A percentile compares a stretch with the other conserved stretches of the same genome.
Conservation (phyloP, 2,888 invertebrate species). For the Tinea trinotella region DNA sequence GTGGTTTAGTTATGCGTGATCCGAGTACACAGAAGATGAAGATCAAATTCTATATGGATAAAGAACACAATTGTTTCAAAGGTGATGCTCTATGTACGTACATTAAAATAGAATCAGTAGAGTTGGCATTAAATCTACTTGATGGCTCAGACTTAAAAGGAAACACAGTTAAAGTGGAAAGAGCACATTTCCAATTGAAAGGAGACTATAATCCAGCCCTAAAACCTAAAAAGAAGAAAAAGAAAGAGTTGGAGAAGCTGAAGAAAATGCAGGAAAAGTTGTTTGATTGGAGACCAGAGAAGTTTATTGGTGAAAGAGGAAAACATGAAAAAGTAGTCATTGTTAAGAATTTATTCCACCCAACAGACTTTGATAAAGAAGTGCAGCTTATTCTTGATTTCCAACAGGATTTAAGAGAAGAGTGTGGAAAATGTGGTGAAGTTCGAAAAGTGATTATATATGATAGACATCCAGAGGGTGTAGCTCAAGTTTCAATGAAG, state of each 20-base stretch:
- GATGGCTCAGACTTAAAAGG: constrained; percentile 90
- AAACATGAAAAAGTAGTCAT: constrained; percentile 94
- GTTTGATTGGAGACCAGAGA: constrained; percentile 98
- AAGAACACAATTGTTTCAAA: constrained; percentile 84
- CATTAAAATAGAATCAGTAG: constrained; percentile 96
- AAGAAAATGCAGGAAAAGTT: constrained; percentile 95
- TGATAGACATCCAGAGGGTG: constrained; percentile 95
- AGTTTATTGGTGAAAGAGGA: constrained; percentile 85
- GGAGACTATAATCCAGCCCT: constrained; percentile 93
- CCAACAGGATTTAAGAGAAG: constrained; percentile 90
- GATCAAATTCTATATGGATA: constrained; percentile 91
- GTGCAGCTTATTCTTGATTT: constrained; percentile 91
- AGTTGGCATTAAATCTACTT: constrained; percentile 90
- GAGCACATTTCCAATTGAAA: constrained; percentile 95
- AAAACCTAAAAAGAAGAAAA: constrained; percentile 91
- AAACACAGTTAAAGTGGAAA: constrained; percentile 88
- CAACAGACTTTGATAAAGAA: constrained; percentile 90
- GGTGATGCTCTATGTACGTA: constrained; percentile 98
- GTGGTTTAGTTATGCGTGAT: constrained; percentile 94
- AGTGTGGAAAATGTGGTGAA: constrained; percentile 91
- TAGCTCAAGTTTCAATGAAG: constrained; percentile 92
- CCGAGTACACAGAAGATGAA: constrained; percentile 84
- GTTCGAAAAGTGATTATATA: constrained; percentile 92
- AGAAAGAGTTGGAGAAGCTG: constrained; percentile 90
- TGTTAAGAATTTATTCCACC: constrained; percentile 93